Evolutionary conservation across 2,888 invertebrate species (phyloP).

Genomic region (Cetonia aurata): DNA sequence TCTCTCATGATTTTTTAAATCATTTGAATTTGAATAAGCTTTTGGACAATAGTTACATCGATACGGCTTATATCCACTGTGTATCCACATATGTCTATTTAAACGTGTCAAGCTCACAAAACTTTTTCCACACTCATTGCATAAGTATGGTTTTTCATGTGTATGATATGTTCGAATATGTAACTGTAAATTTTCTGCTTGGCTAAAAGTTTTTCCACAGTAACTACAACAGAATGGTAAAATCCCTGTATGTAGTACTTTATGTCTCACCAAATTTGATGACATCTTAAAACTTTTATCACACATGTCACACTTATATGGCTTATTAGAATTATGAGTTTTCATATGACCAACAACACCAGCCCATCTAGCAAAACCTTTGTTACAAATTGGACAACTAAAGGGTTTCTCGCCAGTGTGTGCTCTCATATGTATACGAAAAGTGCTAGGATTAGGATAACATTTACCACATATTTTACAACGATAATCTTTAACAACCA

Average conservation of each 20-base stretch:
- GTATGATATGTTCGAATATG: slow-evolving; percentile 64
- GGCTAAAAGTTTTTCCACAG: slow-evolving; percentile 63
- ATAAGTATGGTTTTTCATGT: slow-evolving; percentile 62
- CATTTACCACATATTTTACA: slow-evolving; percentile 65
- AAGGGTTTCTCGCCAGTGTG: slow-evolving; percentile 68
- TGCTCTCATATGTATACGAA: slow-evolving; percentile 72
- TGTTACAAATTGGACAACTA: slow-evolving; percentile 62
- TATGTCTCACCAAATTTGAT: slow-evolving; percentile 63
- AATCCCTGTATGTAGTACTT: slow-evolving; percentile 60
- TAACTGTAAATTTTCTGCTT: slow-evolving; percentile 61
- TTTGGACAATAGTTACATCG: slow-evolving; percentile 59
- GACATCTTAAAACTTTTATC: slow-evolving; percentile 62
- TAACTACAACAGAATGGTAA: slow-evolving; percentile 62
- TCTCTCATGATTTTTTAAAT: slow-evolving; percentile 61
- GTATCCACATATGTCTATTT: slow-evolving; percentile 64
- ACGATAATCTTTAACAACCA: slow-evolving; percentile 61
- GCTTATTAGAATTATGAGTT: slow-evolving; percentile 61
- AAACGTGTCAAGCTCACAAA: slow-evolving; percentile 63
- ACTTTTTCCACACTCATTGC: slow-evolving; percentile 63
- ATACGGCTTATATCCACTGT: slow-evolving; percentile 62
- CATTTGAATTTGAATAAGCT: slow-evolving; percentile 60
- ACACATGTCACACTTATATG: slow-evolving; percentile 62
- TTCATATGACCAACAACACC: slow-evolving; percentile 63
- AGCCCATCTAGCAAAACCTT: slow-evolving; percentile 63
- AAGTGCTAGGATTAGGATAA: slow-evolving; percentile 65